Conservation (phyloP, 2,888 invertebrate species). For the Ceraclea dissimilis region DNA sequence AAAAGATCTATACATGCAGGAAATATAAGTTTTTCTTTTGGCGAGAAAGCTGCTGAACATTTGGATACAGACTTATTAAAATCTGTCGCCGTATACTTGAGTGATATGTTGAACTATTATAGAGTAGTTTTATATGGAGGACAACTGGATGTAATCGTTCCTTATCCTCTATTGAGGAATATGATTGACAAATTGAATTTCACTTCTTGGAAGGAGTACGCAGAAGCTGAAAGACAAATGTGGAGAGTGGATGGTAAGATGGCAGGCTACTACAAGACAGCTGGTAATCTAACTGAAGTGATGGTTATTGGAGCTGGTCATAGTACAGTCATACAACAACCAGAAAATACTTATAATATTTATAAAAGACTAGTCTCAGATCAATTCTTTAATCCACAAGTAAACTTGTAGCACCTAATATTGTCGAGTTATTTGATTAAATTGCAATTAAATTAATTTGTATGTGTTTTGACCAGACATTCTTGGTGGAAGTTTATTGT, state of each 20-base stretch:
- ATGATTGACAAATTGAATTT: not conserved
- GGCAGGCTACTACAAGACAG: not conserved
- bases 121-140: not conserved
- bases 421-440: too few relatives aligned
- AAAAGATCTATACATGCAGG: slow-evolving; percentile 81
- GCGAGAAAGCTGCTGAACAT: slow-evolving; percentile 57
- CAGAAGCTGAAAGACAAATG: not conserved
- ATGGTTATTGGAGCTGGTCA: not conserved
- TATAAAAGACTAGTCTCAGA: too few relatives aligned
- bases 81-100: slow-evolving; percentile 65
- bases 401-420: too few relatives aligned
- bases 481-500: too few relatives aligned
- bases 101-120: slow-evolving; percentile 47
- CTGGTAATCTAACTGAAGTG: not conserved
- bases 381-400: too few relatives aligned
- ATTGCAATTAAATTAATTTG: too few relatives aligned
- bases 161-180: not conserved
- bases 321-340: not conserved
- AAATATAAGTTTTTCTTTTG: slow-evolving; percentile 60
- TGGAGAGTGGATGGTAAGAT: not conserved
- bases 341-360: not conserved
- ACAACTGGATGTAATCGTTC: not conserved
- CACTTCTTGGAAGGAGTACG: not conserved
- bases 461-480: too few relatives aligned
- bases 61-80: slow-evolving; percentile 74